Percentiles rank a stretch among this genome's conserved stretches.
Evolutionary conservation across 2,888 invertebrate species (phyloP).

Genomic region (Eupithecia exiguata): DNA sequence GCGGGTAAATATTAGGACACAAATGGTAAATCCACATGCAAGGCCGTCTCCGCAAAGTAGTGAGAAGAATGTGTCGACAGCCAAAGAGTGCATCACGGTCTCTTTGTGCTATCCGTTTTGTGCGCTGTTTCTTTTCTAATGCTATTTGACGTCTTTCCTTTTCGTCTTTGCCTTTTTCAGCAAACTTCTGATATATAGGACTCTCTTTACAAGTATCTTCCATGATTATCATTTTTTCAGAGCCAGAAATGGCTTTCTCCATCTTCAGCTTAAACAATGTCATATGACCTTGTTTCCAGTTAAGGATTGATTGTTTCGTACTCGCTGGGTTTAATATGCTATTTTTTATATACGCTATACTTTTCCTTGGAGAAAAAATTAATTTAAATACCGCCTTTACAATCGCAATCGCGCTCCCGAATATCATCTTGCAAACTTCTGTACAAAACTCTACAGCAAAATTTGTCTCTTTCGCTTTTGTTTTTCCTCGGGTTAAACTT

Average conservation of each 20-base stretch:
- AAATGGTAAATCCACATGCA: constrained; percentile 11
- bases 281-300: background rate
- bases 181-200: background rate
- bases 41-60: background rate
- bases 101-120: background rate
- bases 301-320: background rate
- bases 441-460: constrained; percentile 11
- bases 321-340: background rate
- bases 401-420: background rate
- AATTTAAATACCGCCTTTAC: constrained; percentile 4
- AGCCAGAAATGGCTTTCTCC: background rate
- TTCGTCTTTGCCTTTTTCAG: background rate
- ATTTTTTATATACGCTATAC: background rate
- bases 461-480: background rate
- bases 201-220: constrained; percentile 6
- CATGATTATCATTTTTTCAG: constrained; percentile 1
- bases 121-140: background rate
- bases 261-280: background rate
- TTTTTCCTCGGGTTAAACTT: background rate
- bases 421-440: constrained; percentile 7
- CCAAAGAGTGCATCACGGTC: background rate
- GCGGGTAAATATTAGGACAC: constrained; percentile 2
- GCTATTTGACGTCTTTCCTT: background rate
- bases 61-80: background rate
- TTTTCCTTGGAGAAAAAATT: background rate